These are phyloP conservation scores for Mimas tiliae DNA, from an alignment of 2,888 invertebrate genomes.

Conservation along the genomic window DNA sequence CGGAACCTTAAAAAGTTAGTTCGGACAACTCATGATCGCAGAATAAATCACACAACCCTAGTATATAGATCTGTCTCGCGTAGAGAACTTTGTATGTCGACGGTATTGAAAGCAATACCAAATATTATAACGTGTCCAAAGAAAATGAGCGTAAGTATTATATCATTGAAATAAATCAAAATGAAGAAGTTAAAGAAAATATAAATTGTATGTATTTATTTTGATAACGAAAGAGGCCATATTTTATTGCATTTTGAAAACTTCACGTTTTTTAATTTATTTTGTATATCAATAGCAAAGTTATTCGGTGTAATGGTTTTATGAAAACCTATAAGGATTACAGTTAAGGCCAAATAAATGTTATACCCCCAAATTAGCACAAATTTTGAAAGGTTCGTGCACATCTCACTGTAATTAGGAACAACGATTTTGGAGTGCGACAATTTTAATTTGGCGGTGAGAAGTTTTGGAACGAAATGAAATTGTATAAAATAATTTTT, in stretches of 20 bases:
- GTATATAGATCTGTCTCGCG: slow-evolving; percentile 55
- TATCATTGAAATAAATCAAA: slow-evolving; percentile 50
- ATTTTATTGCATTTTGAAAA: slow-evolving; percentile 57
- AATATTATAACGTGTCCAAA: slow-evolving; percentile 76
- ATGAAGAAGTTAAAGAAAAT: slow-evolving; percentile 41
- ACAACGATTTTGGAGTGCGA: neutral
- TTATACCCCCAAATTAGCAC: slow-evolving; percentile 65
- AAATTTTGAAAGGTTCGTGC: slow-evolving; percentile 59
- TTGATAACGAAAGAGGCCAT: slow-evolving; percentile 68
- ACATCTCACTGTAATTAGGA: slow-evolving; percentile 38
- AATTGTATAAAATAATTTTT: too few relatives aligned
- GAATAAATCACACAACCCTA: slow-evolving; percentile 37
- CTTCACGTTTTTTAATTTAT: slow-evolving; percentile 49
- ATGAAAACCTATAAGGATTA: slow-evolving; percentile 52
- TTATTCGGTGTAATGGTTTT: slow-evolving; percentile 50
- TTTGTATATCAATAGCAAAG: slow-evolving; percentile 47
- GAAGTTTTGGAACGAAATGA: too few relatives aligned
- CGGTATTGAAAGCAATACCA: slow-evolving; percentile 60
- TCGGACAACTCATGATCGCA: slow-evolving; percentile 40
- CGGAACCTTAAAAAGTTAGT: neutral
- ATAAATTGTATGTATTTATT: slow-evolving; percentile 71
- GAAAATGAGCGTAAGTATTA: slow-evolving; percentile 55
- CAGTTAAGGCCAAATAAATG: slow-evolving; percentile 57
- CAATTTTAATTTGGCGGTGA: too few relatives aligned
- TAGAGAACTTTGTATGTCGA: slow-evolving; percentile 34